phyloP scores from a whole-genome alignment of 2,797 vertebrate species.

The Glossophaga mutica region DNA sequence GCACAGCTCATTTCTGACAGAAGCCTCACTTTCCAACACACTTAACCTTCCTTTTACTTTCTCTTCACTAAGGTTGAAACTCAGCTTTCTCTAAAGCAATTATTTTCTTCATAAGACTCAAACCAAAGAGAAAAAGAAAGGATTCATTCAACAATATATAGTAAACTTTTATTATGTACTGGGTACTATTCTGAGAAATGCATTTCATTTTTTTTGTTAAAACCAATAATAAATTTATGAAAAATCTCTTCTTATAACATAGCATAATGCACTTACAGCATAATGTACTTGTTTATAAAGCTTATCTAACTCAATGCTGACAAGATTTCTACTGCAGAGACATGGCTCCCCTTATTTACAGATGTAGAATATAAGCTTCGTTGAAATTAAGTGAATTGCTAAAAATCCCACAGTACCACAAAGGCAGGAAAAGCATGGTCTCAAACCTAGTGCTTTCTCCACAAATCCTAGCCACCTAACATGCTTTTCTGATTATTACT shows the following conservation, averaged over 20 bases:
- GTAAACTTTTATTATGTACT: neutral
- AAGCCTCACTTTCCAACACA: neutral
- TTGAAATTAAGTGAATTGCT: neutral
- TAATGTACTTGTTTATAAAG: neutral
- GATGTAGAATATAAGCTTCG: neutral
- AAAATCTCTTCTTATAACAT: neutral
- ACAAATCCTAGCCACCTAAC: neutral
- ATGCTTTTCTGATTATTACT: neutral
- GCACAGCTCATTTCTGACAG: neutral
- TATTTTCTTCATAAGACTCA: neutral
- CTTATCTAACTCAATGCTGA: neutral
- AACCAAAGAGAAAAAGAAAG: neutral
- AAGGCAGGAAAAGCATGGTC: neutral
- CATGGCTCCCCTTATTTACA: neutral
- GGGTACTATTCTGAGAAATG: neutral
- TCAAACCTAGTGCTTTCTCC: neutral
- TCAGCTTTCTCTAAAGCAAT: neutral
- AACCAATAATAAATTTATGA: neutral
- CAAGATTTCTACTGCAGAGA: neutral
- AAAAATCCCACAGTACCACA: neutral
- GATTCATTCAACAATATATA: neutral
- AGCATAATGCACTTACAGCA: neutral
- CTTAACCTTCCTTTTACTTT: neutral
- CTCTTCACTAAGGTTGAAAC: neutral
- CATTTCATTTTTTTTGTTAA: constrained; percentile 13